Evolutionary conservation across 2,888 invertebrate species (phyloP).

Genomic region (Cybosia mesomella): DNA sequence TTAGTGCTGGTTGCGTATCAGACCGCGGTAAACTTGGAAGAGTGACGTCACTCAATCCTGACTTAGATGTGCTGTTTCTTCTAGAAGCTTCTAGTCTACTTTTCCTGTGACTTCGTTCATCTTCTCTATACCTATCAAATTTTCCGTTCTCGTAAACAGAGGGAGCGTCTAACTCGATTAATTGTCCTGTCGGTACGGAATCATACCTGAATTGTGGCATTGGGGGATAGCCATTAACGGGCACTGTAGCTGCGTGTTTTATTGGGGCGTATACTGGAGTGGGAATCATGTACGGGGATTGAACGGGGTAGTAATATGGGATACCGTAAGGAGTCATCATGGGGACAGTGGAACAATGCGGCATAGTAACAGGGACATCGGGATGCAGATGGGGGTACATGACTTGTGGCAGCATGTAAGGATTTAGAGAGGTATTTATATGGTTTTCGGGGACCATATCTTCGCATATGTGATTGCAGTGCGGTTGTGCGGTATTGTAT

Average conservation of each 20-base stretch:
- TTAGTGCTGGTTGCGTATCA: constrained; percentile 80
- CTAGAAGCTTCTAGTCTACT: constrained; percentile 67
- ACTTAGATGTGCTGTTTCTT: constrained; percentile 76
- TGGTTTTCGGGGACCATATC: constrained; percentile 63
- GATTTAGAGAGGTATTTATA: constrained; percentile 55
- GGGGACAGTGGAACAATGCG: constrained; percentile 65
- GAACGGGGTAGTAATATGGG: constrained; percentile 81
- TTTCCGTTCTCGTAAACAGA: constrained; percentile 77
- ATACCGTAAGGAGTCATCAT: constrained; percentile 77
- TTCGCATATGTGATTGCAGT: constrained; percentile 59
- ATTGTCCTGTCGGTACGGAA: constrained; percentile 89
- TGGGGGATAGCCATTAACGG: constrained; percentile 82
- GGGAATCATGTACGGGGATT: constrained; percentile 81
- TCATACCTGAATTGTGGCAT: constrained; percentile 76
- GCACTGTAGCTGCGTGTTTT: constrained; percentile 79
- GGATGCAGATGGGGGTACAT: constrained; percentile 67
- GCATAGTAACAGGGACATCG: constrained; percentile 61
- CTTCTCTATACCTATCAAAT: constrained; percentile 68
- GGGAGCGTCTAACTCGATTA: constrained; percentile 89
- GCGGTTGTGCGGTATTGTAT: constrained; percentile 51
- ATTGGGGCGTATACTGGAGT: constrained; percentile 79
- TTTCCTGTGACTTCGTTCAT: constrained; percentile 65
- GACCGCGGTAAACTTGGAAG: constrained; percentile 80
- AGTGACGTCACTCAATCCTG: constrained; percentile 77
- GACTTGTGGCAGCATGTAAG: constrained; percentile 62